These are phyloP conservation scores for Copidosoma floridanum DNA, from an alignment of 1,140 invertebrate species.

Conservation along the genomic window DNA sequence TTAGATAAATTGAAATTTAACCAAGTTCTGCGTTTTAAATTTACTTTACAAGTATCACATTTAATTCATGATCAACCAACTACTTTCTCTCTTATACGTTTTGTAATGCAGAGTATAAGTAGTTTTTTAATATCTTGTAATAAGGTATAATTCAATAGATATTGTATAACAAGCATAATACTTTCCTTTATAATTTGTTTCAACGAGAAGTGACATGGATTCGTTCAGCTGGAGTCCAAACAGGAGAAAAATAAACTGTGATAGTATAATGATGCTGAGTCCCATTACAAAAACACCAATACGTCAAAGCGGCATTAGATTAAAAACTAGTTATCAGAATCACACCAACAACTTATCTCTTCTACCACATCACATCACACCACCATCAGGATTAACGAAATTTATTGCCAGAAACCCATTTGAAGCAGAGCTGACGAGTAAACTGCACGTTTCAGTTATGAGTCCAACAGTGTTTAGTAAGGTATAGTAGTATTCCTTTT, in stretches of 20 bases:
- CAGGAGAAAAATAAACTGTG: constrained; percentile 25
- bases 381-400: constrained; percentile 49
- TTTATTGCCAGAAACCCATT: constrained; percentile 53
- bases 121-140: no score
- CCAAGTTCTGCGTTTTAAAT: no score
- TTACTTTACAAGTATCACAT: no score
- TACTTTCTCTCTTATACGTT: no score
- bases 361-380: constrained; percentile 44
- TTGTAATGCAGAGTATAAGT: no score
- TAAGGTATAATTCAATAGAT: no score
- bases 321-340: constrained; percentile 19
- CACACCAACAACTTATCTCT: constrained; percentile 26
- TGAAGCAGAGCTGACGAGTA: constrained; percentile 48
- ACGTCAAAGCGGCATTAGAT: constrained; percentile 21
- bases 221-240: constrained; percentile 34
- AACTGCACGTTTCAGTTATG: constrained; percentile 50
- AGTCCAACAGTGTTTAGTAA: constrained; percentile 51
- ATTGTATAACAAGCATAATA: no score
- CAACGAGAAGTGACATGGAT: constrained; percentile 28
- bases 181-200: no score
- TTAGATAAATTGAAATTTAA: no score
- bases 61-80: no score
- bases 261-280: constrained; percentile 24
- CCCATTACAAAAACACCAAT: constrained; percentile 36
- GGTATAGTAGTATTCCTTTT: constrained; percentile 28